phyloP scores from a whole-genome alignment of 2,888 invertebrate genomes.

The Phalangium opilio region DNA sequence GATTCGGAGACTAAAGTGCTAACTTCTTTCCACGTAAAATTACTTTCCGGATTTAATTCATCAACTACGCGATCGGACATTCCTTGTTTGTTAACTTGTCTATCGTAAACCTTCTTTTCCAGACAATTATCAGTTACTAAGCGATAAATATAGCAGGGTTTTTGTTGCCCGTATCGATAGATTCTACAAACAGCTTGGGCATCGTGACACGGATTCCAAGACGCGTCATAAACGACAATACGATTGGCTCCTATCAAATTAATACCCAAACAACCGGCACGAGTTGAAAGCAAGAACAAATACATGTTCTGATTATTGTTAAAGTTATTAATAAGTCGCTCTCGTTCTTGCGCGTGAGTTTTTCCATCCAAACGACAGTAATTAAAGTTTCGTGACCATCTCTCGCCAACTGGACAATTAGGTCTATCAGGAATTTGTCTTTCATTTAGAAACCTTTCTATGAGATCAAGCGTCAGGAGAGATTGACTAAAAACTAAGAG shows the following conservation, averaged over 20 bases:
- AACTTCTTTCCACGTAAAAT: constrained; percentile 35
- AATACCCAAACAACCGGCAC: constrained; percentile 91
- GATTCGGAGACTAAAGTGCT: constrained; percentile 64
- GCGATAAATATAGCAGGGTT: constrained; percentile 43
- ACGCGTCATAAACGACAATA: constrained; percentile 93
- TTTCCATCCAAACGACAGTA: constrained; percentile 95
- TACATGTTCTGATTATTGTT: constrained; percentile 73
- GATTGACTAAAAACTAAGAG: constrained; percentile 91
- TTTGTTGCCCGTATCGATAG: background rate
- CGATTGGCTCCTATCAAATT: constrained; percentile 95
- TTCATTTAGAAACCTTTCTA: constrained; percentile 78
- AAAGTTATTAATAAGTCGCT: constrained; percentile 90
- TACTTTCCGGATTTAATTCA: constrained; percentile 89
- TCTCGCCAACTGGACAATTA: constrained; percentile 32
- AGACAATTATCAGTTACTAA: constrained; percentile 92
- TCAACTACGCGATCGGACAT: constrained; percentile 97
- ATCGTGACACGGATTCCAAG: constrained; percentile 99
- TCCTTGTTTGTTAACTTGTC: constrained; percentile 95
- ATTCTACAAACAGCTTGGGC: constrained; percentile 94
- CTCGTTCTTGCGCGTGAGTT: constrained; percentile 82
- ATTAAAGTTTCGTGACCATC: constrained; percentile 70
- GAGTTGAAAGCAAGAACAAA: constrained; percentile 86
- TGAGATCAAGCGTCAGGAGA: constrained; percentile 79
- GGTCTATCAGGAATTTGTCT: constrained; percentile 38
- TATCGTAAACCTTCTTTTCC: constrained; percentile 94